phyloP scores from a whole-genome alignment of 2,113 vertebrate species.

The Paralichthys olivaceus region DNA sequence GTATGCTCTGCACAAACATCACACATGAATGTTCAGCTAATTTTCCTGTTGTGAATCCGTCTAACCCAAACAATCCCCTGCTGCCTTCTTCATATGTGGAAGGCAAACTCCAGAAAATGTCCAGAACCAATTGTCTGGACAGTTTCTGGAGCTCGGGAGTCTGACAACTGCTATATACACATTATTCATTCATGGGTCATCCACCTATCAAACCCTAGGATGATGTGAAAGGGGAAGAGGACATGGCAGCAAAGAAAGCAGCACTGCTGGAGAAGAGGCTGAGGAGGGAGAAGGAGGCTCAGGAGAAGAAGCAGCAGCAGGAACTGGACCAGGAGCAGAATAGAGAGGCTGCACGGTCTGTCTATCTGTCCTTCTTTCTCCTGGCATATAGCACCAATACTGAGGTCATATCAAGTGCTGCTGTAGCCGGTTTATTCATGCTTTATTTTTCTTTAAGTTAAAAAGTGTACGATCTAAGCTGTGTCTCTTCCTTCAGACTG shows the following conservation, averaged over 20 bases:
- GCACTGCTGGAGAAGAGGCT: conserved; percentile 94
- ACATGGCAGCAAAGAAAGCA: conserved; percentile 94
- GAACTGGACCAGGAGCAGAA: conserved; percentile 93
- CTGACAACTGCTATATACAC: neutral
- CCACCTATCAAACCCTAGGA: conserved; percentile 81
- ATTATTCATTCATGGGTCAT: neutral
- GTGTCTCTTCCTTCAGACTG: conserved; percentile 79
- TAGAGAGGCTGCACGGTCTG: conserved; percentile 91
- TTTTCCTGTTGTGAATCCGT: too few relatives aligned
- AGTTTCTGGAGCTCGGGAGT: too few relatives aligned
- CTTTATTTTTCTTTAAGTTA: neutral
- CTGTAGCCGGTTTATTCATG: neutral
- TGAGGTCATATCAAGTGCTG: neutral
- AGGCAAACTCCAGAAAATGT: neutral
- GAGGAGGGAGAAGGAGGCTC: conserved; percentile 91
- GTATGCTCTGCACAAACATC: too few relatives aligned
- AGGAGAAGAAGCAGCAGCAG: conserved; percentile 90
- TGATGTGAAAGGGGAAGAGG: conserved; percentile 93
- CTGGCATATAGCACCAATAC: neutral
- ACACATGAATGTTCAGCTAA: too few relatives aligned
- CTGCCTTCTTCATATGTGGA: too few relatives aligned
- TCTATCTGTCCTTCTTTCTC: neutral
- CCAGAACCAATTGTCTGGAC: neutral
- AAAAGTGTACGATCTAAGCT: neutral
- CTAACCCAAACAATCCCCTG: too few relatives aligned